phyloP scores from a whole-genome alignment of 2,113 vertebrate genomes.

The Megalops atlanticus region DNA sequence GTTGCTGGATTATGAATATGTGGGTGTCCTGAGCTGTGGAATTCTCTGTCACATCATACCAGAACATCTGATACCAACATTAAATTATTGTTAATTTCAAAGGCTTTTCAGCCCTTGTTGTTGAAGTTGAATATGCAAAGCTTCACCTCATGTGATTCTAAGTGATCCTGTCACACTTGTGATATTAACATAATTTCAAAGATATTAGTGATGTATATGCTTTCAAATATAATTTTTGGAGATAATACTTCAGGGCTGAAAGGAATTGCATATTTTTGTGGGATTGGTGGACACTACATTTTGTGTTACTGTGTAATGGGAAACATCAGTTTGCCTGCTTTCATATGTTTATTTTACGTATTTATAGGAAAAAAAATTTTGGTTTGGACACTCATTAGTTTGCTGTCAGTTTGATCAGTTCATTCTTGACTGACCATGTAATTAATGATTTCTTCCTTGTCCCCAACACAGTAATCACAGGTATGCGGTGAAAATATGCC shows the following conservation, averaged over 20 bases:
- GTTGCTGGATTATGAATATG: background rate
- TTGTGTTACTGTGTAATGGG: too few relatives aligned
- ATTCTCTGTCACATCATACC: background rate
- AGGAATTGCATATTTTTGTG: constrained; percentile 61
- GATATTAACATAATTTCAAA: constrained; percentile 64
- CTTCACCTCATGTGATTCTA: constrained; percentile 81
- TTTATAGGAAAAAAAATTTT: background rate
- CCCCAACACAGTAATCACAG: too few relatives aligned
- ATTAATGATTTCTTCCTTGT: too few relatives aligned
- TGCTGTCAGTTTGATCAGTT: background rate
- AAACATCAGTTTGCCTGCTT: too few relatives aligned
- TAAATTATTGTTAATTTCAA: background rate
- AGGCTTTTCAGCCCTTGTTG: constrained; percentile 14
- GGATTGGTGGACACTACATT: too few relatives aligned
- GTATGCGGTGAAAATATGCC: too few relatives aligned
- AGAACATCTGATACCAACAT: constrained; percentile 2
- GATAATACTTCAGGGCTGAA: constrained; percentile 63
- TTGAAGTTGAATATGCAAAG: constrained; percentile 71
- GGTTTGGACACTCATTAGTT: background rate
- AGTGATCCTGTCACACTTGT: constrained; percentile 86
- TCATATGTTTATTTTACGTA: constrained; percentile 31
- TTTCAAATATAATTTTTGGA: constrained; percentile 60
- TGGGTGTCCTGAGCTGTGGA: background rate
- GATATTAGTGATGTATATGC: constrained; percentile 60
- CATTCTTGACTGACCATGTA: background rate